Base-by-base conservation (phyloP, 1,140 invertebrate genomes). In the Cryptotermes secundus region DNA sequence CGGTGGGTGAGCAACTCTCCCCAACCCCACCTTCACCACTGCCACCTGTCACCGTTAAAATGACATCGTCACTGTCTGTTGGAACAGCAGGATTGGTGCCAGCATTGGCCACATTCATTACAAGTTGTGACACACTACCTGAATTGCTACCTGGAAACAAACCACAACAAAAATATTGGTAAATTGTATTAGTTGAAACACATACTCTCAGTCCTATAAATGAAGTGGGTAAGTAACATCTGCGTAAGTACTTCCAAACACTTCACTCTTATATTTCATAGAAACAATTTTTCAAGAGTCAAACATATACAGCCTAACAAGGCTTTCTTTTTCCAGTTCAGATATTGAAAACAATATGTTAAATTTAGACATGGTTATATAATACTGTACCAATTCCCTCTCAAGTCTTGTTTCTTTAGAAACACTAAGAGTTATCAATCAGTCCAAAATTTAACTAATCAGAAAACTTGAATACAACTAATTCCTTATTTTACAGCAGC, bases 121-220 rank as follows among this genome's bases (percentile, higher is more conserved):
- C 92, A 85, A 94, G 89, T 86, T 93, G 92, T 84, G 92, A 92
- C 88, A 93, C 90, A 88, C 93, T 93, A 89, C 92, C 93, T 84
- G 92, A 91, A 87, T 93, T 93, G 88, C 92, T 93, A 88, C 91
- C 92, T 92, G 92, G 86, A 90, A 89, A 87, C 24, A 85, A 86
- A 88, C 86, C 49, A 84, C 42, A 19, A 59, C 45, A 59, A 49
- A 49, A 49, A 19, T 42, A 19, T 49, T 49, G 16, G 45, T 49
- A 49, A 49, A 49, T 49, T 49, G 45, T 49, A 4, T 49, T 49
- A 49, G 22, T 19, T 19, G 3, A 49, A 86, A 72, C 35, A 22
- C 65, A 31, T 72, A 72, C 4, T 9, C 19, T 59, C 6, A 10
- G 53, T 10, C 53, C 6, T 31, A 14, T 9, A 72, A 31, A n/a